Evolutionary conservation across 1,140 invertebrate genomes (phyloP).

Genomic region (Brachystomella parvula): DNA sequence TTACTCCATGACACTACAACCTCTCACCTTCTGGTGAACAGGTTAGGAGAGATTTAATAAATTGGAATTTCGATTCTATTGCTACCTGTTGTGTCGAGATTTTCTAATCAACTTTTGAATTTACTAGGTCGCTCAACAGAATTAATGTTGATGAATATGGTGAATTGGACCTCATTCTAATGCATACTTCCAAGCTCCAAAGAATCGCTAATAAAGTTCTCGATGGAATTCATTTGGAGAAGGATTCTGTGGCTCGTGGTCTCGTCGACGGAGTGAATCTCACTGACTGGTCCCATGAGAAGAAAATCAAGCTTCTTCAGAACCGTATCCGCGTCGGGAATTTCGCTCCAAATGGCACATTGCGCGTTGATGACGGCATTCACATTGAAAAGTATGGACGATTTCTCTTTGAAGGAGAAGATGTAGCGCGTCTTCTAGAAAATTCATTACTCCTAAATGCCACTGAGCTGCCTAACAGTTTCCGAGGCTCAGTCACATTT

Average conservation of each 20-base stretch:
- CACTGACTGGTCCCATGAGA: not conserved
- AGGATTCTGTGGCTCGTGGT: slow-evolving; percentile 1
- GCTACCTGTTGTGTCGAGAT: not conserved
- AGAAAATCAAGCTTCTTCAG: not conserved
- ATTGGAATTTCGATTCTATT: no score
- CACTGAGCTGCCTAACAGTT: not conserved
- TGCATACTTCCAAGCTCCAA: not conserved
- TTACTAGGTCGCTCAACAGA: slow-evolving; percentile 4
- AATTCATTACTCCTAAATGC: slow-evolving; percentile 6
- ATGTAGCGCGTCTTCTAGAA: not conserved
- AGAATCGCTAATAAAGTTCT: slow-evolving; percentile 2
- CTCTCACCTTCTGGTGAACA: not conserved
- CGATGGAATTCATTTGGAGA: not conserved
- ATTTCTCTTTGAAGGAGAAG: not conserved
- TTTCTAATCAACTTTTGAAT: not conserved
- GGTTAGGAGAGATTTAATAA: slow-evolving; percentile 1
- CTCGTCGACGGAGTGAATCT: not conserved
- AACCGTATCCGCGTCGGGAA: not conserved
- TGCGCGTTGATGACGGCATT: not conserved
- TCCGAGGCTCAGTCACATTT: slow-evolving; percentile 5
- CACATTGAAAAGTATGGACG: slow-evolving; percentile 6
- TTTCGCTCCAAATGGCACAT: not conserved
- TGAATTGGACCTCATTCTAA: slow-evolving; percentile 5
- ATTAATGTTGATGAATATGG: not conserved
- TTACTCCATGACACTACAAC: not conserved